phyloP scores from a whole-genome alignment of 2,113 vertebrate genomes.

The Ammospiza caudacuta region DNA sequence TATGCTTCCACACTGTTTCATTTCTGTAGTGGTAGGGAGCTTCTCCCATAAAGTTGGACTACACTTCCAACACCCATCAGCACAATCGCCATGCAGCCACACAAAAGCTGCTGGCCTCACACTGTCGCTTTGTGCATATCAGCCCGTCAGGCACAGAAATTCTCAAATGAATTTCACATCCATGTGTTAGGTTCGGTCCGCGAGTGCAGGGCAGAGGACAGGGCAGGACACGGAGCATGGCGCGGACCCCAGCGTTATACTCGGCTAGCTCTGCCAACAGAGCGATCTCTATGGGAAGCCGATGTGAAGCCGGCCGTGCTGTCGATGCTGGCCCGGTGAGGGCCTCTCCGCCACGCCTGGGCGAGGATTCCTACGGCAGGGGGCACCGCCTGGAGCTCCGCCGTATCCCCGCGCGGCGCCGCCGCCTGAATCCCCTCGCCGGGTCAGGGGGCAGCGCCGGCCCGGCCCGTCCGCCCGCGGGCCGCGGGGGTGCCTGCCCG shows the following conservation, averaged over 20 bases:
- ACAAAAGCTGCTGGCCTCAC: conserved; percentile 20
- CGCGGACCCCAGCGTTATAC: fast-evolving
- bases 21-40: not conserved
- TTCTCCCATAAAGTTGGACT: not conserved
- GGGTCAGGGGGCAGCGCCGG: not conserved
- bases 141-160: not conserved
- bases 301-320: not conserved
- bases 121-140: not conserved
- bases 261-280: not conserved
- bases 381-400: not conserved
- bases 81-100: not conserved
- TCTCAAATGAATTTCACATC: not conserved
- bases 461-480: not conserved
- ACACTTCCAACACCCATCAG: not conserved
- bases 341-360: conserved; percentile 18
- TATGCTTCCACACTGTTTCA: fast-evolving
- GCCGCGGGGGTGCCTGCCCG: not conserved
- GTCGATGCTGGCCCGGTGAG: not conserved
- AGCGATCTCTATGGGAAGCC: not conserved
- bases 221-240: not conserved
- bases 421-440: not conserved
- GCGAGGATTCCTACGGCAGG: not conserved
- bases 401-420: not conserved
- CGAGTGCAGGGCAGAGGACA: not conserved
- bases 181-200: fast-evolving